These are phyloP conservation scores for Drosophila varians DNA, from an alignment of 1,140 invertebrate species.

Conservation along the genomic window DNA sequence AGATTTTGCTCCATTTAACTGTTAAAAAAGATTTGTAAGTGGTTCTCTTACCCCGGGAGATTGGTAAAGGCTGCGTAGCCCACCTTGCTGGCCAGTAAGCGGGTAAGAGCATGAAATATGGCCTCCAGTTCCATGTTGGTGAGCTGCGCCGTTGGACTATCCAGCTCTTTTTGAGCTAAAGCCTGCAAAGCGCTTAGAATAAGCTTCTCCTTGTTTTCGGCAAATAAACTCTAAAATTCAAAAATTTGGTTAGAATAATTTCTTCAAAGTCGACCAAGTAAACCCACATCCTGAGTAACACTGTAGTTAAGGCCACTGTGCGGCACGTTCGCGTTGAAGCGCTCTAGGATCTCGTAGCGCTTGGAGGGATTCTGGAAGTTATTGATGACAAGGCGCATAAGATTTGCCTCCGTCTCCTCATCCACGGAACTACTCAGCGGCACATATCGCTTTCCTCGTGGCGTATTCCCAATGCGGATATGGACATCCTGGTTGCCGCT, in stretches of 20 bases:
- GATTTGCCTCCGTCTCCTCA: conserved; percentile 95
- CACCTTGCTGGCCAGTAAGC: conserved; percentile 98
- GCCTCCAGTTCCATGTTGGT: conserved; percentile 91
- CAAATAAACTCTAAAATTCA: conserved; percentile 93
- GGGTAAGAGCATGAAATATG: conserved; percentile 96
- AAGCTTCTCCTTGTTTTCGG: conserved; percentile 99
- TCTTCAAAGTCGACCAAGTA: too few species aligned
- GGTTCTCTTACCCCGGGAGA: conserved; percentile 88
- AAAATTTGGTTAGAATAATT: background rate
- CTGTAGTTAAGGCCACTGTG: conserved; percentile 99
- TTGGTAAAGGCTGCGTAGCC: conserved; percentile 98
- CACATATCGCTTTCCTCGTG: conserved; percentile 93
- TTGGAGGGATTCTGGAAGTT: conserved; percentile 77
- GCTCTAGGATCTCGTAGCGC: conserved; percentile 90
- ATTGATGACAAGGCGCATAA: conserved; percentile 84
- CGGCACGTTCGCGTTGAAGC: conserved; percentile 99
- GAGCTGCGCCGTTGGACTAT: conserved; percentile 85
- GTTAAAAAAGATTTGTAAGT: background rate
- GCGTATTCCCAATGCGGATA: conserved; percentile 93
- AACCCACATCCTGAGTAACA: conserved; percentile 96
- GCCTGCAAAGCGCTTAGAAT: conserved; percentile 92
- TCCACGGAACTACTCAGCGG: conserved; percentile 95
- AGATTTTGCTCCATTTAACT: conserved; percentile 13
- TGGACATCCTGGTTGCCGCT: conserved; percentile 99
- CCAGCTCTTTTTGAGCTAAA: conserved; percentile 89